These are phyloP conservation scores for Periophthalmus modestus DNA, from an alignment of 2,113 vertebrate species.

Conservation along the genomic window DNA sequence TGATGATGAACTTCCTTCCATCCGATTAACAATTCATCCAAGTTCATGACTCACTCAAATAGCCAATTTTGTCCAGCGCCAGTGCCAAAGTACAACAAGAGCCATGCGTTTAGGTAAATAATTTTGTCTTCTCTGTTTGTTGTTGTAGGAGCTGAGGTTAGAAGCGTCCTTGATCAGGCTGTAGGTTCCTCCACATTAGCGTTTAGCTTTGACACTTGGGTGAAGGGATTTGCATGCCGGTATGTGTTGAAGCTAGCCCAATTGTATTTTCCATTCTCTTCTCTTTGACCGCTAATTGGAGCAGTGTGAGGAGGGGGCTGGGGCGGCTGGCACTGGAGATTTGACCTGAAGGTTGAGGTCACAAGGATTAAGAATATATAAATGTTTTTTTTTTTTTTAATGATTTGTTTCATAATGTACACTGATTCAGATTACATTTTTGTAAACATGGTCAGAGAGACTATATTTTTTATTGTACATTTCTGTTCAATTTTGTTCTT, in stretches of 20 bases:
- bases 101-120: constrained; percentile 21
- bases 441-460: too few relatives aligned
- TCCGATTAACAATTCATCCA: not conserved
- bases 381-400: not conserved
- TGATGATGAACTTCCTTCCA: constrained; percentile 8
- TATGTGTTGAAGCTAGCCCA: constrained; percentile 3
- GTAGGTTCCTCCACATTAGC: not conserved
- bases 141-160: constrained; percentile 34
- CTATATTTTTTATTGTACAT: too few relatives aligned
- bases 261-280: not conserved
- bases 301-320: constrained; percentile 6
- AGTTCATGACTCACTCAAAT: not conserved
- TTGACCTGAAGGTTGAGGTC: constrained; percentile 8
- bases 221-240: constrained; percentile 2
- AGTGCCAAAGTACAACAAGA: constrained; percentile 5
- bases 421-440: too few relatives aligned
- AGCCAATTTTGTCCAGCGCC: not conserved
- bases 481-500: too few relatives aligned
- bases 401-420: not conserved
- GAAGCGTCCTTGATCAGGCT: constrained; percentile 19
- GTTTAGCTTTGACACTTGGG: constrained; percentile 22
- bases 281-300: not conserved
- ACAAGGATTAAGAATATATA: not conserved
- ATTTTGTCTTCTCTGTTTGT: constrained; percentile 31
- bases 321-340: not conserved